Percentiles rank a stretch among this genome's conserved stretches.
Conservation (phyloP, 2,797 vertebrate genomes). For the Argya squamiceps region DNA sequence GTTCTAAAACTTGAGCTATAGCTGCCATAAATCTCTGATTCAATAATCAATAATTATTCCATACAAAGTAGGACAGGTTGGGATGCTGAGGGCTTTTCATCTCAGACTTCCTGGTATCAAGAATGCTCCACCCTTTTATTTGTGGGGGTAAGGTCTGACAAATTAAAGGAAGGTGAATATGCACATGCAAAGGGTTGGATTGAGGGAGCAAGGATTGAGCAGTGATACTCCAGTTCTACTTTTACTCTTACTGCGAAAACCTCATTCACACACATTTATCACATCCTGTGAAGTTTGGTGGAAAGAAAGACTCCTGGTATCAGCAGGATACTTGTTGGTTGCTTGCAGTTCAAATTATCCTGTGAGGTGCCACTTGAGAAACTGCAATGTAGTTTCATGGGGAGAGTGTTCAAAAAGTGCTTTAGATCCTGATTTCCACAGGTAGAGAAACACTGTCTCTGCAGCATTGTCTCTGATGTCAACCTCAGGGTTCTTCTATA, state of each 20-base stretch:
- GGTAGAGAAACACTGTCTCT: background rate
- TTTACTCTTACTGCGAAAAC: background rate
- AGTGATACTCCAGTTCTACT: background rate
- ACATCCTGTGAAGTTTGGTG: background rate
- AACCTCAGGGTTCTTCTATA: background rate
- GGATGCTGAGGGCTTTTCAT: background rate
- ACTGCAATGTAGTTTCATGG: background rate
- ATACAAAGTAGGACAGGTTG: background rate
- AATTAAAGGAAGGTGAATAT: background rate
- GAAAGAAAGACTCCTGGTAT: background rate
- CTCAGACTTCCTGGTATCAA: background rate
- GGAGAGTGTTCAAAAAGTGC: background rate
- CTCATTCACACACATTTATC: background rate
- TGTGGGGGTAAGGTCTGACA: background rate
- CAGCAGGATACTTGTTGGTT: background rate
- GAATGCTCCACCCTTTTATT: background rate
- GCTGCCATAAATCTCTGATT: background rate
- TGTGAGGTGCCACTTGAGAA: background rate
- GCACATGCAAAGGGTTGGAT: background rate
- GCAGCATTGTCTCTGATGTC: background rate
- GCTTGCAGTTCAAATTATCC: background rate
- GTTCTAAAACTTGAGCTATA: background rate
- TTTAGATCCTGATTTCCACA: background rate
- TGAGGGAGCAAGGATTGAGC: background rate
- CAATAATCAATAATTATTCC: background rate